These are phyloP conservation scores for Drosophila antonietae DNA, from an alignment of 2,888 invertebrate genomes.

Conservation along the genomic window DNA sequence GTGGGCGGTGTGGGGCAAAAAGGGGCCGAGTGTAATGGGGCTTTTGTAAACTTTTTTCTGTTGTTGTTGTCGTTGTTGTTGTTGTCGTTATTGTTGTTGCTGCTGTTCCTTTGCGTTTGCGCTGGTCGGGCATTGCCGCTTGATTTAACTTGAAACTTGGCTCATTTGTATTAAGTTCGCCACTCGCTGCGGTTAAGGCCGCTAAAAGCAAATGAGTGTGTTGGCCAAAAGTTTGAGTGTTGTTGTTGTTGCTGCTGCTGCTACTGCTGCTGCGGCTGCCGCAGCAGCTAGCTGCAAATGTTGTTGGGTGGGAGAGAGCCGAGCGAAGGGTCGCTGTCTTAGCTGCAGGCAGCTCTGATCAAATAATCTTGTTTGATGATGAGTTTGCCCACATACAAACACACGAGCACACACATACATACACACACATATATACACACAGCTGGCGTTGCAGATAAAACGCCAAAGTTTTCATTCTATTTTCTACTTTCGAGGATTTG, in stretches of 20 bases:
- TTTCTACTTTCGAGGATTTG: constrained; percentile 77
- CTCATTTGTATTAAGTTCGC: constrained; percentile 79
- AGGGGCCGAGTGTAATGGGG: neutral
- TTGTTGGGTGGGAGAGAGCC: neutral
- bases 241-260: constrained; percentile 19
- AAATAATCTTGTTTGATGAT: constrained; percentile 80
- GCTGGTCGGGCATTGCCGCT: constrained; percentile 59
- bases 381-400: constrained; percentile 66
- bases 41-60: constrained; percentile 25
- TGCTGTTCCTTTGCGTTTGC: constrained; percentile 25
- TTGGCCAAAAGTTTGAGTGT: constrained; percentile 62
- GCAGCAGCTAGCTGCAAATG: neutral
- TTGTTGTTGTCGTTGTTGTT: neutral
- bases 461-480: constrained; percentile 76
- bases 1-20: neutral
- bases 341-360: constrained; percentile 67
- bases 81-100: neutral
- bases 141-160: constrained; percentile 78
- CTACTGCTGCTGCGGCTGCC: constrained; percentile 13
- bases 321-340: constrained; percentile 42
- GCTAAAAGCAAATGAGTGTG: constrained; percentile 77
- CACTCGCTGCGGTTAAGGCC: constrained; percentile 53
- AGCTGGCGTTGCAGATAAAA: constrained; percentile 64
- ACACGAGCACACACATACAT: constrained; percentile 29
- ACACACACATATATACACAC: constrained; percentile 30